Evolutionary conservation across 2,797 vertebrate genomes (phyloP), one percentile per base, ranked within the genome.

Genomic region (Loriculus beryllinus): DNA sequence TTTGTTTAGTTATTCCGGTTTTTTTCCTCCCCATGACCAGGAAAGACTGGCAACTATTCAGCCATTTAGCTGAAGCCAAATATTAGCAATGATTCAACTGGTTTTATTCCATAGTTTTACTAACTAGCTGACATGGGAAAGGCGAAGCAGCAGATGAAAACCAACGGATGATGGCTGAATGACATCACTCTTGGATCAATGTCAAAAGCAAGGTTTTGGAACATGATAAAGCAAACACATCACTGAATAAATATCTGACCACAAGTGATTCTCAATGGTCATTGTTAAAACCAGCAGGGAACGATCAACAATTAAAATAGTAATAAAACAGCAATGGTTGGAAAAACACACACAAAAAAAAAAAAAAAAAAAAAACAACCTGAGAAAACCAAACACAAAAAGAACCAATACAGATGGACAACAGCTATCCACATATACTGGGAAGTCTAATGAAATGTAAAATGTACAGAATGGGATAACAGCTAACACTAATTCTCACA

Each of bases 141-240:
- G 31, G n/a, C 70, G 62, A 60, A 91, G 62, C 39, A 95, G 90
- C 75, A 92, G 68, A 77, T 31, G 35, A 93, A 93, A 94, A 80
- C 42, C 56, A 69, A 43, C 0, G 37, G 71, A 70, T 52, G 45
- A 77, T 0, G 47, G 19, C 68, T 82, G 45, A 26, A 48, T 94
- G 88, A 94, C 75, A 91, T 94, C 94, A 91, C 18, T 78, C 42
- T 87, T 95, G 96, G 94, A 88, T 59, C 40, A 40, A 12, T 33
- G 86, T 93, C 94, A 95, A 89, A 49, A 89, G 40, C 63, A 64
- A 92, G 68, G 71, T 92, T 85, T 96, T 93, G 78, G 54, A 94
- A 84, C 15, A 33, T 51, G 54, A 95, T 80, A 85, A 93, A 95
- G 62, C 40, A 85, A 93, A 91, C 88, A 92, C 82, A 92, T 94